Evolutionary conservation across 2,797 vertebrate genomes (phyloP), one percentile per base, ranked within the genome.

Genomic region (Adelosebastes latens): DNA sequence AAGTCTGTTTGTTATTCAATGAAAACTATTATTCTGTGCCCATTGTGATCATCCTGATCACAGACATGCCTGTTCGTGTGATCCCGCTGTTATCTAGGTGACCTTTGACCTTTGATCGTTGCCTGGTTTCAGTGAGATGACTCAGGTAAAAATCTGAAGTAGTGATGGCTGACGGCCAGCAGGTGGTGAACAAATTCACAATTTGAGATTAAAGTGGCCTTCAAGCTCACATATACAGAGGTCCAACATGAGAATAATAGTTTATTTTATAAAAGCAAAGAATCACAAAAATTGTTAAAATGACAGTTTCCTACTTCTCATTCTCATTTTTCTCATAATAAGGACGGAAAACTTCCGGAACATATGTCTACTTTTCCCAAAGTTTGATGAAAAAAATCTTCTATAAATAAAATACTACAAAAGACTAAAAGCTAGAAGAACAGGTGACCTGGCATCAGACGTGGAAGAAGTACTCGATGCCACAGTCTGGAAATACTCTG

Each of bases 161-260:
- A 71, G 53, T 74, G 64, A 49, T 27, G 1, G 12, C n/a, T 24
- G 60, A 18, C 2, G 36, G 13, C 79, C 83, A 79, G 55, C 66
- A 79, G 79, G 71, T 34, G 83, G 75, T 29, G 7, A 9, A 25
- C 14, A 66, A 13, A 34, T 8, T 34, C 49, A 68, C 62, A 42
- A 22, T 6, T 20, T 31, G 18, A 53, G 8, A 25, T 11, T 8
- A 18, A 34, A 24, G 12, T 5, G 18, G 22, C 16, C 39, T 65
- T 36, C 6, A 53, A 11, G 22, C 6, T 8, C 8, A n/a, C 24
- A 18, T 8, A 25, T 0, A 16, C 12, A 34, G 6, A n/a, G 11
- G 20, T 16, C 9, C 7, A 22, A 25, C 27, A 39, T 9, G 2
- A 52, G 1, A 36, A 64, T 14, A 18, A 25, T 3, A 8, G 3